Evolutionary conservation across 2,888 invertebrate species (phyloP).

Genomic region (Caenorhabditis sulstoni): DNA sequence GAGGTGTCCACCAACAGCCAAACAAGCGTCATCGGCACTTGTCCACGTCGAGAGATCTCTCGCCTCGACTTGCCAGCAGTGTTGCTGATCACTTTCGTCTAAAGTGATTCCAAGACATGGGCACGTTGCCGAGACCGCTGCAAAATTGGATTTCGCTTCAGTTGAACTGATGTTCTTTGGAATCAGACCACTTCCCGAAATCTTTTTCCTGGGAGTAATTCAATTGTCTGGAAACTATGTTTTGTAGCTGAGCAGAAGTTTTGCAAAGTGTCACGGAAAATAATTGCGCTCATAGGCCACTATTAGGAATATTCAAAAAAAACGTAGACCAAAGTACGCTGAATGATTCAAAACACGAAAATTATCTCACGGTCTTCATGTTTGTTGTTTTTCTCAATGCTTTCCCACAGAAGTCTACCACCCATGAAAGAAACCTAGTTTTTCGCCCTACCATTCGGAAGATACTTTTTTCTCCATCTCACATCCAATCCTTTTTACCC

Average conservation of each 20-base stretch:
- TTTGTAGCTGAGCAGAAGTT: background rate
- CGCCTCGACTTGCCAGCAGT: conserved; percentile 62
- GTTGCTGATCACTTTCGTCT: conserved; percentile 52
- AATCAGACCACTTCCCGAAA: background rate
- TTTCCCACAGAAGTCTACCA: too few species aligned
- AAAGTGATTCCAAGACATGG: conserved; percentile 57
- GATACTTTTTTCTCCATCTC: too few species aligned
- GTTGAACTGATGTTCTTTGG: conserved; percentile 40
- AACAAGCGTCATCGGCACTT: conserved; percentile 67
- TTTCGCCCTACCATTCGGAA: too few species aligned
- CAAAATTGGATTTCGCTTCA: conserved; percentile 12
- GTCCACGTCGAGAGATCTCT: conserved; percentile 59
- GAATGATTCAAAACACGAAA: too few species aligned
- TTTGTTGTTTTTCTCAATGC: too few species aligned
- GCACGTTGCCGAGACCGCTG: conserved; percentile 43
- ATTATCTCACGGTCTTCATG: too few species aligned
- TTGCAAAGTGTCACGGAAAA: too few species aligned
- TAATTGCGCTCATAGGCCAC: too few species aligned
- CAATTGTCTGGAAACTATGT: conserved; percentile 19
- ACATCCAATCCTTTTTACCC: background rate
- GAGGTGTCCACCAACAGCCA: conserved; percentile 67
- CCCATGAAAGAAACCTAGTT: too few species aligned
- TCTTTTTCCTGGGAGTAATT: background rate
- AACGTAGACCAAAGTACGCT: too few species aligned
- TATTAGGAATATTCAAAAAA: too few species aligned